Evolutionary conservation across 2,797 vertebrate species (phyloP).

Genomic region (Peromyscus nudipes): DNA sequence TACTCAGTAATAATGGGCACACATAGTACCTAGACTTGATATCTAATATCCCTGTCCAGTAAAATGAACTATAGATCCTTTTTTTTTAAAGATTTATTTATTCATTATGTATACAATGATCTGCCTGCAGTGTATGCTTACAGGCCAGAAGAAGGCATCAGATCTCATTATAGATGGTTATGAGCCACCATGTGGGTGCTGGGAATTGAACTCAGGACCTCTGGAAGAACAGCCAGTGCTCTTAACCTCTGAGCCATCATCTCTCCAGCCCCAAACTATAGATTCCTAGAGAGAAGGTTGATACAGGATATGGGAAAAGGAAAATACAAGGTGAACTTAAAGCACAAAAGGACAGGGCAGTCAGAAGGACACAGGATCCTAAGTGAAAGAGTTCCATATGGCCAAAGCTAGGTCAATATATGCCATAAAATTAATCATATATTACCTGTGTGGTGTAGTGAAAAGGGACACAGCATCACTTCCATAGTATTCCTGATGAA

Average conservation of each 20-base stretch:
- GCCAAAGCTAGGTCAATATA: constrained; percentile 21
- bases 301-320: background rate
- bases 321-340: background rate
- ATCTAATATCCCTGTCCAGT: background rate
- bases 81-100: too few species aligned
- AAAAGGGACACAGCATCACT: background rate
- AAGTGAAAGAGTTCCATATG: background rate
- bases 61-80: background rate
- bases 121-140: too few species aligned
- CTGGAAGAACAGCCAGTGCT: too few species aligned
- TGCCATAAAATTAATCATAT: constrained; percentile 45
- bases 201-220: too few species aligned
- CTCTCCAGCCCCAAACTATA: background rate
- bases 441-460: background rate
- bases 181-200: too few species aligned
- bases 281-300: background rate
- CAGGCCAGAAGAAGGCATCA: too few species aligned
- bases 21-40: background rate
- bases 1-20: background rate
- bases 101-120: too few species aligned
- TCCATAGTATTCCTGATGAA: background rate
- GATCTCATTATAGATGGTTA: too few species aligned
- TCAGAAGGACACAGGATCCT: constrained; percentile 29
- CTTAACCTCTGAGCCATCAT: too few species aligned
- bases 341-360: background rate